These are phyloP conservation scores for Xerus inauris DNA, from an alignment of 2,113 vertebrate genomes.

Conservation along the genomic window DNA sequence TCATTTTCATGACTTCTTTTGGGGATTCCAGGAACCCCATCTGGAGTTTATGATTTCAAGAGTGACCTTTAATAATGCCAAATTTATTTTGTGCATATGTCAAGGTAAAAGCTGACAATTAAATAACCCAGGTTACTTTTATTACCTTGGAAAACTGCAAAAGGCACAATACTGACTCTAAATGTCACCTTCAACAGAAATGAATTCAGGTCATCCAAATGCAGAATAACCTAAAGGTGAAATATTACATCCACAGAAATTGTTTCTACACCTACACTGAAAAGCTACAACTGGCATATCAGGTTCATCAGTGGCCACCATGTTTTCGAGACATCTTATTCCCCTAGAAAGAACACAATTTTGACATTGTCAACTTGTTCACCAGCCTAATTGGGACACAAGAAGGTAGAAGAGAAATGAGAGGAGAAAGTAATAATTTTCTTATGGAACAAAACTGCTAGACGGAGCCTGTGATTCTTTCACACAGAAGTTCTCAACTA, in stretches of 20 bases:
- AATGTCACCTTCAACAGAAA: constrained; percentile 16
- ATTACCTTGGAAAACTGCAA: background rate
- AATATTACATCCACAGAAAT: background rate
- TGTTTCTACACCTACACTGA: background rate
- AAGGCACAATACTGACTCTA: background rate
- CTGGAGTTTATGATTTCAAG: constrained; percentile 1
- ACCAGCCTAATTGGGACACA: background rate
- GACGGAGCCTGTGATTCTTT: background rate
- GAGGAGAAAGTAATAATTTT: background rate
- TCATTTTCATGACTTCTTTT: background rate
- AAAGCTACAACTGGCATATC: background rate
- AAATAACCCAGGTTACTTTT: background rate
- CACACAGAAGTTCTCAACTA: background rate
- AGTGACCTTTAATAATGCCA: background rate
- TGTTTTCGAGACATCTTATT: background rate
- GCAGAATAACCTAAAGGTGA: background rate
- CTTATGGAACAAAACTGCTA: constrained; percentile 24
- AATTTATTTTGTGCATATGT: background rate
- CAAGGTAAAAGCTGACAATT: constrained; percentile 24
- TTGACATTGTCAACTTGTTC: background rate
- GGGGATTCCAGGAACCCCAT: background rate
- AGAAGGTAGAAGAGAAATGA: background rate
- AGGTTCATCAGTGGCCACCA: background rate
- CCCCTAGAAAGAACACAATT: background rate
- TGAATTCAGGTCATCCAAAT: background rate